Percentiles rank a stretch among this genome's conserved stretches.
phyloP scores from a whole-genome alignment of 2,888 invertebrate species.

The Aphodius sticticus region DNA sequence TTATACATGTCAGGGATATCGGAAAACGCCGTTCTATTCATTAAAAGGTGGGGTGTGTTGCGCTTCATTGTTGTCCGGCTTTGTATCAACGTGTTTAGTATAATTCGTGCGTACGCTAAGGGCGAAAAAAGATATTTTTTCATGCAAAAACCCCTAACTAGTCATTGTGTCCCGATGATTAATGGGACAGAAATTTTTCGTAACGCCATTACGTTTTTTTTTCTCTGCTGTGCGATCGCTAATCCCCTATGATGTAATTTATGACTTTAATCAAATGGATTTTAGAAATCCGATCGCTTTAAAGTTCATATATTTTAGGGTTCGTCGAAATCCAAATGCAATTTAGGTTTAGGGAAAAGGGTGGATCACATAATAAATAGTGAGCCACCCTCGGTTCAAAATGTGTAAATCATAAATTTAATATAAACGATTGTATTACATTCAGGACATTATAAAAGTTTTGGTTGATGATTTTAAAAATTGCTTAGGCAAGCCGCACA shows the following conservation, averaged over 20 bases:
- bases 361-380: background rate
- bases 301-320: background rate
- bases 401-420: too few species aligned
- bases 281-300: constrained; percentile 24
- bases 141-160: constrained; percentile 53
- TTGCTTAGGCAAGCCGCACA: too few species aligned
- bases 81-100: constrained; percentile 34
- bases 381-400: background rate
- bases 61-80: constrained; percentile 31
- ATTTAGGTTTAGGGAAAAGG: constrained; percentile 12
- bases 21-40: constrained; percentile 28
- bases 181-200: constrained; percentile 45
- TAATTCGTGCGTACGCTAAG: constrained; percentile 42
- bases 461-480: too few species aligned
- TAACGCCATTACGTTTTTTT: background rate
- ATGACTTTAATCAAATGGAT: constrained; percentile 20
- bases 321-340: background rate
- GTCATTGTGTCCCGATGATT: constrained; percentile 49
- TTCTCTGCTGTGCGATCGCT: background rate
- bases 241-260: constrained; percentile 17
- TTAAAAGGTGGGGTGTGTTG: constrained; percentile 37
- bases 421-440: background rate
- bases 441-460: too few species aligned
- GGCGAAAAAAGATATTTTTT: constrained; percentile 47
- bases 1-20: background rate